Evolutionary conservation across 2,797 vertebrate species (phyloP), one percentile per base, ranked within the genome.

Genomic region (Sebastes iracundus): DNA sequence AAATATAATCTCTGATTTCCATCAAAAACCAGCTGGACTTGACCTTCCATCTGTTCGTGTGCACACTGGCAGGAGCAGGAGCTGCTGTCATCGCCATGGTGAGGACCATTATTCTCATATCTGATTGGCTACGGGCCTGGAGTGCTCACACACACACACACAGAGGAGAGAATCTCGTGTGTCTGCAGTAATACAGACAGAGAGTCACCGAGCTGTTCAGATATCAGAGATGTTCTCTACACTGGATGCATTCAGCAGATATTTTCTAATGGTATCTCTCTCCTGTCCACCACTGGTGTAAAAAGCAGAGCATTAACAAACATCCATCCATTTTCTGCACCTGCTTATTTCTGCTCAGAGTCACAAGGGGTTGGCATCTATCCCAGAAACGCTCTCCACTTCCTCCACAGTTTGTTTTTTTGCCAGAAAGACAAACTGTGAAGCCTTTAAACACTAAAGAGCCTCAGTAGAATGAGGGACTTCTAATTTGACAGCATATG

Each of bases 31-130:
- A 99, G 98, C 96, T 99, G 93, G 98, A 99, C 93, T 95, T 99
- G 97, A 99, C 98, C 46, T 99, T 99, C 95, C 98, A 99, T 89
- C 96, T 99, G 95, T 99, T 98, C 74, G 97, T 99, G 49, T 98
- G 98, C 68, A 98, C 98, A 8, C 97, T 99, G 91, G 98, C 98
- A 56, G 98, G 98, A 91, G 98, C 98, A 46, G 98, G 98, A 92
- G 98, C 98, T 58, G 97, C 98, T 22, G 97, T 99, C 84, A 98
- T 99, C 56, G 98, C 98, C 77, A 99, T 99, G 98, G 98, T 99
- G 94, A 98, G 96, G 20, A 66, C n/a, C 62, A 13, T 6, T 52
- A 23, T 6, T 14, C 35, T 82, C 27, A 20, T 25, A 30, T 77
- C 49, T 78, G 55, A 72, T 67, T 74, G 55, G 32, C 42, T 46